Base-by-base conservation (phyloP, 2,113 vertebrate species). In the Lamprotornis superbus region DNA sequence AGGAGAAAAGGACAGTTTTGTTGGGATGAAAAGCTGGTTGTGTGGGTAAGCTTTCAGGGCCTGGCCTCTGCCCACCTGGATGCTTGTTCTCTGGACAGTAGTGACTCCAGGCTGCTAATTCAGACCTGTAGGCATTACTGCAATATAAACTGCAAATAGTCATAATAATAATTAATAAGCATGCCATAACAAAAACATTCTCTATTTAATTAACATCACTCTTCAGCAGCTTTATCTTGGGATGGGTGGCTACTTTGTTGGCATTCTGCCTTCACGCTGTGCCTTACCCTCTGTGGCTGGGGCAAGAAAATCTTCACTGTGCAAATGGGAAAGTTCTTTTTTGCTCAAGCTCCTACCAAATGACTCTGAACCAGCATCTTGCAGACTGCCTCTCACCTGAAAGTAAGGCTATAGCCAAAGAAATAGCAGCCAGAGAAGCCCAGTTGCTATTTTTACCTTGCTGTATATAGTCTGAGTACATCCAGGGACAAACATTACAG, bases 161-260 rank as follows among this genome's bases (percentile, higher is more conserved):
- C 96, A 95, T 93, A 89, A 90, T 74, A 61, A 50, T 64, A 95
- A 97, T 95, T 95, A 97, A 93, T 95, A 91, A 95, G 56, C 96
- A 93, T 94, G 95, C 75, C 0, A 17, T 73, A 95, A 93, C 96
- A 95, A 89, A 96, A 80, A 73, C 1, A 4, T 55, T 95, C 78
- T 71, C 57, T 7, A 2, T 91, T 87, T 95, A 91, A 95, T 95
- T 95, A 96, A 85, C 9, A 1, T 50, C 0, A 3, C 46, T 77
- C 78, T 87, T 78, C 81, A 84, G 57, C n/a, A 89, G 81, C 77
- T 96, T 96, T 94, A 92, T 94, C 91, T 89, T 30, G n/a, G 40
- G 40, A 11, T 92, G 83, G 92, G 65, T 78, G 87, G 86, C 93
- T 89, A 52, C 53, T 86, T 91, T 60, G 53, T 22, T 63, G 65